phyloP scores from a whole-genome alignment of 2,888 invertebrate species.

The Notocelia uddmanniana region DNA sequence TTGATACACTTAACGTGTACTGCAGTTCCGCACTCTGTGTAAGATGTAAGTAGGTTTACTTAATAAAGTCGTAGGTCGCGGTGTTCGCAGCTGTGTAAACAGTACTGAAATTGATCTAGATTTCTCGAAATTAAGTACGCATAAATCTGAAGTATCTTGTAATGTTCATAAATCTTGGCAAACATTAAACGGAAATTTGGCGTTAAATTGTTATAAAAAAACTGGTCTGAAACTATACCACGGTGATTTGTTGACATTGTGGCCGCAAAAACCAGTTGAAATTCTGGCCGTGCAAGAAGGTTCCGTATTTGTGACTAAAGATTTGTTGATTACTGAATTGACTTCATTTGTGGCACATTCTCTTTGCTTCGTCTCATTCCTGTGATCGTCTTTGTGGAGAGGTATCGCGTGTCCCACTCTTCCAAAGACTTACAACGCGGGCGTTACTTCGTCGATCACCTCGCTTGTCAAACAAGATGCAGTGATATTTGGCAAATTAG shows the following conservation, averaged over 20 bases:
- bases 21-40: too few species aligned
- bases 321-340: too few species aligned
- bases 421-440: too few species aligned
- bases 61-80: too few species aligned
- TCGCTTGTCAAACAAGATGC: not conserved
- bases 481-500: not conserved
- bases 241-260: constrained; percentile 14
- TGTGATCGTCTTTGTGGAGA: too few species aligned
- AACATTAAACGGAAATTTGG: constrained; percentile 30
- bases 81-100: not conserved
- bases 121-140: constrained; percentile 2
- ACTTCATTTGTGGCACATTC: not conserved
- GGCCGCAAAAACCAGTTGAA: constrained; percentile 15
- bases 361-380: not conserved
- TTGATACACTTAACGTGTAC: too few species aligned
- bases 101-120: not conserved
- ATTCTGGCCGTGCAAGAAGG: not conserved
- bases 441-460: too few species aligned
- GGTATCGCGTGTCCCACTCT: too few species aligned
- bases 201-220: constrained; percentile 16
- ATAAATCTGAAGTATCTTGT: not conserved
- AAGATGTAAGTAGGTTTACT: too few species aligned
- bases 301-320: constrained; percentile 4
- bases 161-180: constrained; percentile 24
- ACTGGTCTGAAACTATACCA: constrained; percentile 32